Evolutionary conservation across 2,888 invertebrate species (phyloP).

Genomic region (Notodonta ziczac): DNA sequence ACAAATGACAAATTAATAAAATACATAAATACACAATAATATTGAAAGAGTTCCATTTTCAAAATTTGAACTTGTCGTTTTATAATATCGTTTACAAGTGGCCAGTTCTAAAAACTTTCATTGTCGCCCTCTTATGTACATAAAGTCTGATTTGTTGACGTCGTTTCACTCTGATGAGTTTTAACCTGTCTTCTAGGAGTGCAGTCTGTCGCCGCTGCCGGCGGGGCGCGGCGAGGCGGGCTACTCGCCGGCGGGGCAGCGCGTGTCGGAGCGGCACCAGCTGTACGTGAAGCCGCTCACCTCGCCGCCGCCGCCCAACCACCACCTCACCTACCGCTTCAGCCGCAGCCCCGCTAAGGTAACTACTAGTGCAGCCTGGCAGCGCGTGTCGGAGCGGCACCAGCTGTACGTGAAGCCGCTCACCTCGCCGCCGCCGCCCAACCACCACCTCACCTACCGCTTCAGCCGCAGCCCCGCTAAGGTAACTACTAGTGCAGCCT

Average conservation of each 20-base stretch:
- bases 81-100: no score
- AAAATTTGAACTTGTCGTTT: no score
- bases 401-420: slow-evolving; percentile 80
- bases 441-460: slow-evolving; percentile 88
- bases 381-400: slow-evolving; percentile 82
- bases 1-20: no score
- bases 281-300: slow-evolving; percentile 80
- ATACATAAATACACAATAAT: no score
- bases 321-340: slow-evolving; percentile 90
- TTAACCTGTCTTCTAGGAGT: slow-evolving; percentile 55
- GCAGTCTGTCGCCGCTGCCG: slow-evolving; percentile 86
- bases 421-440: slow-evolving; percentile 74
- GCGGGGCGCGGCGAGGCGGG: slow-evolving; percentile 87
- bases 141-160: neutral
- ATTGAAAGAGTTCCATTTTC: no score
- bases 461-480: slow-evolving; percentile 95
- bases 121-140: no score
- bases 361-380: slow-evolving; percentile 29
- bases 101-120: no score
- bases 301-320: slow-evolving; percentile 75
- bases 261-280: slow-evolving; percentile 83
- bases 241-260: slow-evolving; percentile 68
- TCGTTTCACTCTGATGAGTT: neutral
- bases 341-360: slow-evolving; percentile 95
- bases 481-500: slow-evolving; percentile 69